Evolutionary conservation across 2,888 invertebrate species (phyloP).

Genomic region (Agrochola macilenta): DNA sequence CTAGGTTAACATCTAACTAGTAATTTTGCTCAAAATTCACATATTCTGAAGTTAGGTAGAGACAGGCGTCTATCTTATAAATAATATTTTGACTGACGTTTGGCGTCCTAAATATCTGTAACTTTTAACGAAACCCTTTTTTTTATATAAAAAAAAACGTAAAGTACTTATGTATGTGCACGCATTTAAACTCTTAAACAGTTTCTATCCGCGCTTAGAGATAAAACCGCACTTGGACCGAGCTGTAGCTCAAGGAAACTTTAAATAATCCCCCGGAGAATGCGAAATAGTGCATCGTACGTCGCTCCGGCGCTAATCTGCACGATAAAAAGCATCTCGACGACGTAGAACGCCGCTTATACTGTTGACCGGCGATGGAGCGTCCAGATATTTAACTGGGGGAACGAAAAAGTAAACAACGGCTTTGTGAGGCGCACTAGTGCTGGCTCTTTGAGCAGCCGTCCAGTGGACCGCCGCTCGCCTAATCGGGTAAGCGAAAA

Average conservation of each 20-base stretch:
- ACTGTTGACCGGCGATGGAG: constrained; percentile 81
- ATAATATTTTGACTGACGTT: neutral
- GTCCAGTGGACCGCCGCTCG: constrained; percentile 66
- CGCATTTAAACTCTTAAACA: constrained; percentile 29
- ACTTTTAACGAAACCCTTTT: neutral
- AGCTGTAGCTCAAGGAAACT: constrained; percentile 72
- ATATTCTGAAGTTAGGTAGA: neutral
- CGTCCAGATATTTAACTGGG: constrained; percentile 81
- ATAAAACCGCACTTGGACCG: constrained; percentile 46
- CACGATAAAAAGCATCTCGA: constrained; percentile 79
- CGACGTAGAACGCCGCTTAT: constrained; percentile 74
- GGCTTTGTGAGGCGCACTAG: constrained; percentile 73
- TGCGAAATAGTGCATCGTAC: constrained; percentile 78
- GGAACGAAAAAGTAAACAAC: constrained; percentile 81
- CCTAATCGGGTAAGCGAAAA: constrained; percentile 78
- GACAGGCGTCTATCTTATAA: neutral
- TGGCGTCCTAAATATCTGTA: neutral
- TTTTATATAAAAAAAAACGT: neutral
- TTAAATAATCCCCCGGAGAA: constrained; percentile 81
- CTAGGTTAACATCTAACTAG: no score
- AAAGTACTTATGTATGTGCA: neutral
- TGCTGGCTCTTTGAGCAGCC: constrained; percentile 69
- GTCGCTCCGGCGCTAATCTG: constrained; percentile 79
- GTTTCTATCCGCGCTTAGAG: constrained; percentile 20
- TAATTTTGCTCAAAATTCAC: neutral